A percentile compares a stretch with the other conserved stretches of the same genome.
Conservation (phyloP, 2,113 vertebrate species). For the Zapus hudsonius region DNA sequence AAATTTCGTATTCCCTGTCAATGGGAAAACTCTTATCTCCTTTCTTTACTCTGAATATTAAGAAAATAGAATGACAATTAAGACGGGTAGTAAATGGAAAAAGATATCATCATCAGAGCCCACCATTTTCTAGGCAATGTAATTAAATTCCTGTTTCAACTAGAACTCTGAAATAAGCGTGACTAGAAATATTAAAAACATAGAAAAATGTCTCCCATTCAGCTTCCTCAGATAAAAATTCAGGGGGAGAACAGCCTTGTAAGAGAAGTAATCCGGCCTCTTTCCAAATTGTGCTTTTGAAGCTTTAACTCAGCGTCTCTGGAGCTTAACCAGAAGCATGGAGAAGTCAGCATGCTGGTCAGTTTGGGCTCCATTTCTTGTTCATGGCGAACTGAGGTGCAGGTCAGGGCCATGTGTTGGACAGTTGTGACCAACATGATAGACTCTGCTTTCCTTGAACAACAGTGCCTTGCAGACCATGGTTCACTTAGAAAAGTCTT, state of each 20-base stretch:
- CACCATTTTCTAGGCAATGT: not conserved
- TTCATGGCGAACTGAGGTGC: not conserved
- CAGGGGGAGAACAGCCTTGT: not conserved
- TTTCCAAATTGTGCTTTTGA: not conserved
- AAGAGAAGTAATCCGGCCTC: not conserved
- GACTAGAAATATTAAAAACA: not conserved
- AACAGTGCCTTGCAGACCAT: not conserved
- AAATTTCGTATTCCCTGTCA: not conserved
- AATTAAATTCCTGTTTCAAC: not conserved
- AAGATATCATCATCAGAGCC: not conserved
- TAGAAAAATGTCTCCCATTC: not conserved
- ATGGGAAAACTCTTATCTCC: not conserved
- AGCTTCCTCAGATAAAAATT: not conserved
- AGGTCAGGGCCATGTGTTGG: no score
- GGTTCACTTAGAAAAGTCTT: not conserved
- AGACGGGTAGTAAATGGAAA: not conserved
- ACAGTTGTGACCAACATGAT: no score
- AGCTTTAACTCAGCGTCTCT: not conserved
- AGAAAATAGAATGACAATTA: not conserved
- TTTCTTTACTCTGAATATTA: not conserved
- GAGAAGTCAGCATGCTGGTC: not conserved
- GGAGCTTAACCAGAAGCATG: not conserved
- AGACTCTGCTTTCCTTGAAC: not conserved
- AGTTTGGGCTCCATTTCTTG: not conserved
- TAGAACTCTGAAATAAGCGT: constrained; percentile 18